phyloP scores from a whole-genome alignment of 2,113 vertebrate species.

The Bagarius yarrelli region DNA sequence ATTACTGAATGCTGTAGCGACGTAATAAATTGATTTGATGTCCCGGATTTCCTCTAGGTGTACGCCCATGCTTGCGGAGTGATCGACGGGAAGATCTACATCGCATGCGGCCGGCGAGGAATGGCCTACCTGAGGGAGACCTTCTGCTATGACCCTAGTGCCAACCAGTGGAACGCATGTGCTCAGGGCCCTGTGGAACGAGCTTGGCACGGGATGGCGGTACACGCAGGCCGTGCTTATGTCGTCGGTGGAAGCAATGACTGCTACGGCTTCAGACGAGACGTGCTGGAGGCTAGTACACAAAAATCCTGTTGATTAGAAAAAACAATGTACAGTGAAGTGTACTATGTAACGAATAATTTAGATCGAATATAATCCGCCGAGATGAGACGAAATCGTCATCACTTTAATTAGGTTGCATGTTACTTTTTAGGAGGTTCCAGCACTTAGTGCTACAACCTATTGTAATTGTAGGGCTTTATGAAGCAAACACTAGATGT shows the following conservation, averaged over 20 bases:
- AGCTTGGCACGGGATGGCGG: slow-evolving; percentile 92
- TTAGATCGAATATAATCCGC: background rate
- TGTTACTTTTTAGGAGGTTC: no score
- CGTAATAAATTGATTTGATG: background rate
- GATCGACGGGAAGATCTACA: slow-evolving; percentile 84
- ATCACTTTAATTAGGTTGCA: background rate
- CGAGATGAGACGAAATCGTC: background rate
- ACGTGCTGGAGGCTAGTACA: slow-evolving; percentile 84
- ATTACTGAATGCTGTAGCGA: background rate
- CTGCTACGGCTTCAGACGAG: slow-evolving; percentile 79
- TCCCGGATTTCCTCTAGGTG: slow-evolving; percentile 69
- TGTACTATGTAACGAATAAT: background rate
- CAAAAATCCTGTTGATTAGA: no score
- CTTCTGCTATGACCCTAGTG: slow-evolving; percentile 81
- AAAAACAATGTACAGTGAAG: no score
- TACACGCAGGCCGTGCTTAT: slow-evolving; percentile 78
- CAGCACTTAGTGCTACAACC: no score
- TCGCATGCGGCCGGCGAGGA: slow-evolving; percentile 86
- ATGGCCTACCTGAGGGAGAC: slow-evolving; percentile 85
- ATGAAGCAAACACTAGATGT: no score
- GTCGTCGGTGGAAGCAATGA: slow-evolving; percentile 94
- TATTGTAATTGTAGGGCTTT: no score
- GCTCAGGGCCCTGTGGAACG: slow-evolving; percentile 82
- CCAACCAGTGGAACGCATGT: slow-evolving; percentile 76
- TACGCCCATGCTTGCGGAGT: slow-evolving; percentile 88